Evolutionary conservation across 2,888 invertebrate species (phyloP).

Genomic region (Neoascia interrupta): DNA sequence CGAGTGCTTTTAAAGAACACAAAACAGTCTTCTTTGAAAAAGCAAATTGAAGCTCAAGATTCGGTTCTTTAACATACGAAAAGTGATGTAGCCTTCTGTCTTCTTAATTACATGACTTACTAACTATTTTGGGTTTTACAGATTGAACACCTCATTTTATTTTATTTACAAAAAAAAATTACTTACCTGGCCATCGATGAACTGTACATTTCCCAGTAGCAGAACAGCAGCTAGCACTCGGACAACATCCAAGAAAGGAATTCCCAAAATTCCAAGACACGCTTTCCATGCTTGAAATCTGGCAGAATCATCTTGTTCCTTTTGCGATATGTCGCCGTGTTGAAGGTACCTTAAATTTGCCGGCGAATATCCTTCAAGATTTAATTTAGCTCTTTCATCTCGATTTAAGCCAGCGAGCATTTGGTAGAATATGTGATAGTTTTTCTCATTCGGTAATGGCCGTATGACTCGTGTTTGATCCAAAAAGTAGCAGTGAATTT

Average conservation of each 20-base stretch:
- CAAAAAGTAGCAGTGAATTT: slow-evolving; percentile 97
- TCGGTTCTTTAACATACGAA: too few species aligned
- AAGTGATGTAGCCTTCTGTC: too few species aligned
- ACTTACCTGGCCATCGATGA: slow-evolving; percentile 86
- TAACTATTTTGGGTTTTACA: too few species aligned
- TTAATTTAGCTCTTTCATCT: slow-evolving; percentile 92
- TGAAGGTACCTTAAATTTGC: slow-evolving; percentile 91
- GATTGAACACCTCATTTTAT: too few species aligned
- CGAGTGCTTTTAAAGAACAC: too few species aligned
- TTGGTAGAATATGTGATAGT: slow-evolving; percentile 98
- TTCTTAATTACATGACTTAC: too few species aligned
- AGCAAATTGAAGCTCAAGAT: too few species aligned
- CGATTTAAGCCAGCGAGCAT: slow-evolving; percentile 92
- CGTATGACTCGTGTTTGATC: slow-evolving; percentile 95
- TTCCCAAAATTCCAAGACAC: slow-evolving; percentile 92
- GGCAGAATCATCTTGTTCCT: slow-evolving; percentile 86
- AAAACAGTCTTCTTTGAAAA: too few species aligned
- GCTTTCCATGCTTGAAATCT: slow-evolving; percentile 96
- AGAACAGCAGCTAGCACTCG: slow-evolving; percentile 94
- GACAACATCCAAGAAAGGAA: slow-evolving; percentile 96
- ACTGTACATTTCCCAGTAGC: slow-evolving; percentile 94
- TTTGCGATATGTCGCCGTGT: slow-evolving; percentile 86
- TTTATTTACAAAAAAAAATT: not conserved
- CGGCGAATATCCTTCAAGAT: slow-evolving; percentile 91
- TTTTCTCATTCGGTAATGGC: slow-evolving; percentile 92